Percentiles rank a stretch among this genome's conserved stretches.
Evolutionary conservation across 2,888 invertebrate species (phyloP).

Genomic region (Bembecia ichneumoniformis): DNA sequence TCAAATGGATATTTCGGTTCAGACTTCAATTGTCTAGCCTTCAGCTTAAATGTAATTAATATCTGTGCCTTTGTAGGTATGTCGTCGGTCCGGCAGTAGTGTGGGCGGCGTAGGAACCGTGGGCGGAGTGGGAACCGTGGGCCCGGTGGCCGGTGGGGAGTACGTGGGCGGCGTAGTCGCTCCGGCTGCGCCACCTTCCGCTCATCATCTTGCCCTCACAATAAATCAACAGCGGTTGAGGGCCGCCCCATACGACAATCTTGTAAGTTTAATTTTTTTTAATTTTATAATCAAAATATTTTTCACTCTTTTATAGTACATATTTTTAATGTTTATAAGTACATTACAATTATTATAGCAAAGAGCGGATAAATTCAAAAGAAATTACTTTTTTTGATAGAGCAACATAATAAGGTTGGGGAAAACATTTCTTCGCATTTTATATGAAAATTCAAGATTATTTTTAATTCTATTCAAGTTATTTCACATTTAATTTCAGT

Average conservation of each 20-base stretch:
- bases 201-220: slow-evolving; percentile 87
- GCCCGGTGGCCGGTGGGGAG: slow-evolving; percentile 34
- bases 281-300: not conserved
- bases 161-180: slow-evolving; percentile 66
- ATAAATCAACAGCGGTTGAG: slow-evolving; percentile 92
- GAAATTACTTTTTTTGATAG: too few species aligned
- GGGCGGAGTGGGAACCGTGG: slow-evolving; percentile 39
- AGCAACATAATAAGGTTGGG: too few species aligned
- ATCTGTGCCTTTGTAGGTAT: slow-evolving; percentile 35
- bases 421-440: too few species aligned
- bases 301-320: too few species aligned
- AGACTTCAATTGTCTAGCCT: too few species aligned
- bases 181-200: slow-evolving; percentile 61
- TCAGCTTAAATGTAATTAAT: not conserved
- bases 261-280: slow-evolving; percentile 48
- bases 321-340: too few species aligned
- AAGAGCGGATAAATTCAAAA: too few species aligned
- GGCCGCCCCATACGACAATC: slow-evolving; percentile 83
- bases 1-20: too few species aligned
- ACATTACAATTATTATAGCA: too few species aligned
- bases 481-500: too few species aligned
- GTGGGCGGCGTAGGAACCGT: slow-evolving; percentile 25
- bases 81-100: slow-evolving; percentile 57
- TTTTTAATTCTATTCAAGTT: too few species aligned
- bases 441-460: too few species aligned